Evolutionary conservation across 2,113 vertebrate species (phyloP), one percentile per base, ranked within the genome.

Genomic region (Heloderma charlesbogerti): DNA sequence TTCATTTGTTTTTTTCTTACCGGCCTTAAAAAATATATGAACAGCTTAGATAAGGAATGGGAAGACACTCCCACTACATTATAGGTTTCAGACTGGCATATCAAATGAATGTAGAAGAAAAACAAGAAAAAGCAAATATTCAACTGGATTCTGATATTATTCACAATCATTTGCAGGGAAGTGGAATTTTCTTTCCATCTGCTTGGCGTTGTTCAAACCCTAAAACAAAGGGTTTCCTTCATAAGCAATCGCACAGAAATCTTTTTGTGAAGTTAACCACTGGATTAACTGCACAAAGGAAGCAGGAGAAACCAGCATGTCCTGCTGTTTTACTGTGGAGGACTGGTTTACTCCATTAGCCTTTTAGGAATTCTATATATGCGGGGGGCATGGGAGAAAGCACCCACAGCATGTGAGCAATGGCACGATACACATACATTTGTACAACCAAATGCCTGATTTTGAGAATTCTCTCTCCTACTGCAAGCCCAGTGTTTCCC

Each of bases 1-100:
- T 95, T 98, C 95, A 94, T 97, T 96, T 93, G 96, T 93, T 97
- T 95, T 97, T 98, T 99, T 96, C 96, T 98, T 98, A 86, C 75
- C 84, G 91, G 93, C 96, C 98, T 98, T 91, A 75, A 95, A 94
- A 94, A 72, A 90, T 6, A 93, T 34, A 72, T 66, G 20, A 45
- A 87, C 37, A 25, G 94, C 86, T 88, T 51, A 85, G 87, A 93
- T 87, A 71, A 45, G 75, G 88, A 22, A n/a, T 45, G 18, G 29
- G 72, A 66, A 27, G 72, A 48, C 31, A 57, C 37, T 66, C 6
- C 45, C 34, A 54, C 9, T 18, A 67, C 27, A 60, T 29, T 37
- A 22, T 37, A 86, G 34, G 51, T 54, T 69, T 69, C 31, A 67
- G 10, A 48, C 4, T 79, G 43, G 13, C 45, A 57, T 51, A 66